A percentile compares a stretch with the other conserved stretches of the same genome.
Evolutionary conservation across 2,888 invertebrate species (phyloP).

Genomic region (Cosmia pyralina): DNA sequence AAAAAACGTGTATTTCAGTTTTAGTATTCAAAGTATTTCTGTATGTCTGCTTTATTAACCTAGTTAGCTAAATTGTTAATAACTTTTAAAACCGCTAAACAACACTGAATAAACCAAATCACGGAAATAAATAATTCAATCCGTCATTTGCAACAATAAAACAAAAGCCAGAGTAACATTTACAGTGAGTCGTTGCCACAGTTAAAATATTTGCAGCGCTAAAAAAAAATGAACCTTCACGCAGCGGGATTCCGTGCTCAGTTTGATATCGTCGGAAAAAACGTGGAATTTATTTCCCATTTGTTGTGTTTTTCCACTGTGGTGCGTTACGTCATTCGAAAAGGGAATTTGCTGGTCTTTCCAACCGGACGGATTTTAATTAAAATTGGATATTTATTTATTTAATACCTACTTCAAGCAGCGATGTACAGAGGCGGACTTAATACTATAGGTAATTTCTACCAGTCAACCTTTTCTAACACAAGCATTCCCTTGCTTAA

Average conservation of each 20-base stretch:
- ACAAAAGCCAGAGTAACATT: conserved; percentile 28
- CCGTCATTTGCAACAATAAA: conserved; percentile 23
- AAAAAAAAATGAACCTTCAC: conserved; percentile 39
- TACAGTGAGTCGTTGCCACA: not conserved
- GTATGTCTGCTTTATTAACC: not conserved
- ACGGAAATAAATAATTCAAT: conserved; percentile 9
- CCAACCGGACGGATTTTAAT: conserved; percentile 1
- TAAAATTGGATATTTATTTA: conserved; percentile 6
- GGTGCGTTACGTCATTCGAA: conserved; percentile 13
- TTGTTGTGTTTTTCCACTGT: conserved; percentile 35
- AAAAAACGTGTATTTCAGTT: no score
- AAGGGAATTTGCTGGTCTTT: conserved; percentile 6
- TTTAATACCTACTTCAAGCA: no score
- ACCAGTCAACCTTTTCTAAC: no score
- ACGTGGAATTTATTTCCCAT: conserved; percentile 27
- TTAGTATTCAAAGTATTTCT: not conserved
- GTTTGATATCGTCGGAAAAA: conserved; percentile 22
- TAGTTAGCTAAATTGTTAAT: not conserved
- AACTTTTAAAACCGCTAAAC: not conserved
- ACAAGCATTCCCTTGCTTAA: no score
- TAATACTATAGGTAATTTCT: no score
- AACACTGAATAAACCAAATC: conserved; percentile 7
- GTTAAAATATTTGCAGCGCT: conserved; percentile 36
- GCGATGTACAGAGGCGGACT: no score
- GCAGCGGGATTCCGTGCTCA: conserved; percentile 28